phyloP scores from a whole-genome alignment of 1,140 invertebrate genomes.

The Aricia agestis region DNA sequence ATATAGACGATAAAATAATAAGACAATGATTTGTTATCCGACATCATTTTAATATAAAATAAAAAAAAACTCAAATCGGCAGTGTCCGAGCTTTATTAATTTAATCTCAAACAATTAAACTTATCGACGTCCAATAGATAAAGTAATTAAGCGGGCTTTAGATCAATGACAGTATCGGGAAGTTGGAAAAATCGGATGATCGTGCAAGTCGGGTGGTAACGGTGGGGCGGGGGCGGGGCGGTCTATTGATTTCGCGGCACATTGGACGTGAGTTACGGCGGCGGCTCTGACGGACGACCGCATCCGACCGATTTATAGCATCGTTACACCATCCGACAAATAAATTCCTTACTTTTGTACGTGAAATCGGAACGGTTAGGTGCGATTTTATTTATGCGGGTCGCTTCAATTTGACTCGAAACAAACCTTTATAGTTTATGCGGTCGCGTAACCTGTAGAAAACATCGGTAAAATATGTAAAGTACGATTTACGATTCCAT shows the following conservation, averaged over 20 bases:
- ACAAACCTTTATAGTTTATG: neutral
- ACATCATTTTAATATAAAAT: too few relatives aligned
- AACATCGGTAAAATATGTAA: neutral
- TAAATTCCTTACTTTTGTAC: conserved; percentile 58
- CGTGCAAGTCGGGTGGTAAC: neutral
- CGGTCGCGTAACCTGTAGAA: neutral
- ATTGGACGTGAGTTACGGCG: conserved; percentile 64
- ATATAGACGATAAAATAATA: too few relatives aligned
- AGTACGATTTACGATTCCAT: neutral
- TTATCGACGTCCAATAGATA: neutral
- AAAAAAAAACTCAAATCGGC: too few relatives aligned
- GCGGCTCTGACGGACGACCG: conserved; percentile 59
- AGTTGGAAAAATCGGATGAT: neutral
- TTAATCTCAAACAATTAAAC: neutral
- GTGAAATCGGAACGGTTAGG: conserved; percentile 16
- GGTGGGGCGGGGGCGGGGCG: conserved; percentile 26
- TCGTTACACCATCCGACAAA: conserved; percentile 56
- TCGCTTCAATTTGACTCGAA: conserved; percentile 12
- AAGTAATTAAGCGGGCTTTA: neutral
- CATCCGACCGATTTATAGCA: conserved; percentile 67
- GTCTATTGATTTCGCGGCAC: conserved; percentile 69
- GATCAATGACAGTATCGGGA: neutral
- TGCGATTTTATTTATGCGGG: conserved; percentile 34
- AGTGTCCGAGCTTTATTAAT: too few relatives aligned
- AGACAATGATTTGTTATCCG: too few relatives aligned